phyloP scores from a whole-genome alignment of 2,888 invertebrate genomes.

The Nephrotoma appendiculata region DNA sequence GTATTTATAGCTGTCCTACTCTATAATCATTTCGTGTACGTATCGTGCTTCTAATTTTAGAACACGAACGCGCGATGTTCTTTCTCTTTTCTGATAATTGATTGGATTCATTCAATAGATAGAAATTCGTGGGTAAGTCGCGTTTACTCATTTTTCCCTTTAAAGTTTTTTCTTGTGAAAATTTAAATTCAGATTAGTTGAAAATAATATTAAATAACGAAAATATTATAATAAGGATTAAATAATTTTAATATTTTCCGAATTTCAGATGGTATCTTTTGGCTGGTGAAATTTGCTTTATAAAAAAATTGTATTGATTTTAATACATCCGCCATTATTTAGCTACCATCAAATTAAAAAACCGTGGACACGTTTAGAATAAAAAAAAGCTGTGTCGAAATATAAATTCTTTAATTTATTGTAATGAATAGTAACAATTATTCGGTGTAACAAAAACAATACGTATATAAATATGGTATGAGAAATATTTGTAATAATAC shows the following conservation, averaged over 20 bases:
- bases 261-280: background rate
- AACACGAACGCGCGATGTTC: no score
- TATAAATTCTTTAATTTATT: background rate
- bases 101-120: background rate
- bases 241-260: background rate
- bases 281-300: background rate
- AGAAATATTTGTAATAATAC: background rate
- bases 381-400: background rate
- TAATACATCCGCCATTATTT: background rate
- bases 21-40: background rate
- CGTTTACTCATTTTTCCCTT: background rate
- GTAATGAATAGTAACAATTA: background rate
- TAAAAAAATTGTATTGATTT: background rate
- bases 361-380: background rate
- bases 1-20: background rate
- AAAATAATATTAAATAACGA: background rate
- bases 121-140: background rate
- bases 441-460: background rate
- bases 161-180: background rate
- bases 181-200: background rate
- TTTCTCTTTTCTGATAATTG: no score
- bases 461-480: background rate
- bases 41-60: background rate
- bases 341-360: background rate
- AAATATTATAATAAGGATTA: background rate